phyloP scores from a whole-genome alignment of 2,888 invertebrate species.

The Drosophila formosana region DNA sequence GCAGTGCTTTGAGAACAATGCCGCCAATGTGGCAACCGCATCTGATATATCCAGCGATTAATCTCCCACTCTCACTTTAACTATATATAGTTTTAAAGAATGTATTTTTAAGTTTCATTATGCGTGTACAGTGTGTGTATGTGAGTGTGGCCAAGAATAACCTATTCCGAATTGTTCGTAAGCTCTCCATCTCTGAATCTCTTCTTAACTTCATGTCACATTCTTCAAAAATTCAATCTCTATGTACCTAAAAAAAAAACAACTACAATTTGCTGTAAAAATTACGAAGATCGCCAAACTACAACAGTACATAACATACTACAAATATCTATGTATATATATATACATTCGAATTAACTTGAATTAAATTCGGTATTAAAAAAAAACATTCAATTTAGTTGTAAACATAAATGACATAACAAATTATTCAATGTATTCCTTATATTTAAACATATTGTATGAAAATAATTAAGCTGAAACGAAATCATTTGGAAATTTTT shows the following conservation, averaged over 20 bases:
- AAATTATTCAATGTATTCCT: conserved; percentile 40
- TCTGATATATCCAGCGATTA: conserved; percentile 28
- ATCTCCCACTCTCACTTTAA: background rate
- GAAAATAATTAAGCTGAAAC: conserved; percentile 11
- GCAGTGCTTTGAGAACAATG: conserved; percentile 66
- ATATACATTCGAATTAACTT: conserved; percentile 5
- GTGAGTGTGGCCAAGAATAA: background rate
- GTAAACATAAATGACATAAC: background rate
- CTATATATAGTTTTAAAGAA: background rate
- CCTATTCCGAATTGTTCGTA: background rate
- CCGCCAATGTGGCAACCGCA: conserved; percentile 30
- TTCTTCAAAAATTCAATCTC: background rate
- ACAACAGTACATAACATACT: conserved; percentile 1
- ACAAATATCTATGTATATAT: background rate
- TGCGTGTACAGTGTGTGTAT: conserved; percentile 1
- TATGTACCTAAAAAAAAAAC: conserved; percentile 20
- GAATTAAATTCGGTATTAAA: conserved; percentile 9
- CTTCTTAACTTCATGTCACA: background rate
- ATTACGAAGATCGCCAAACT: conserved; percentile 8
- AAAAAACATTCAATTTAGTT: conserved; percentile 25
- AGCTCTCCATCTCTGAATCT: background rate
- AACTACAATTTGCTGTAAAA: conserved; percentile 38
- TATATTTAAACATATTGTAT: conserved; percentile 16
- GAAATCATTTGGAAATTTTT: background rate
- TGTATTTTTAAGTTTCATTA: background rate